These are phyloP conservation scores for Dasypus novemcinctus DNA, from an alignment of 2,113 vertebrate species.

Conservation along the genomic window DNA sequence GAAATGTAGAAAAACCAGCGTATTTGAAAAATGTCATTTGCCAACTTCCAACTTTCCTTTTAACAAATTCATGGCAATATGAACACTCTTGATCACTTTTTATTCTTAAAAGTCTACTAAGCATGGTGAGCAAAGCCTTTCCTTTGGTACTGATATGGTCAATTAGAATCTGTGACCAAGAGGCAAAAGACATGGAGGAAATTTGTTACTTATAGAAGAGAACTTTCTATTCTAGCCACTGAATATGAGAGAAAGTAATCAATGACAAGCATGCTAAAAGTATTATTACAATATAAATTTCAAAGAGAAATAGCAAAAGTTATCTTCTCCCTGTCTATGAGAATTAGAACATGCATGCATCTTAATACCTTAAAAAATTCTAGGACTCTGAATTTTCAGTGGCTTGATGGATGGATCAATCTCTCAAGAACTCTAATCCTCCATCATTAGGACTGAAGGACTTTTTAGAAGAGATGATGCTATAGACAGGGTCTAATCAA, in stretches of 20 bases:
- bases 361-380: not conserved
- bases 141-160: too few species aligned
- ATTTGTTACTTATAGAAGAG: not conserved
- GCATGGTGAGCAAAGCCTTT: too few species aligned
- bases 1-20: not conserved
- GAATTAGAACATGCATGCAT: not conserved
- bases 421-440: not conserved
- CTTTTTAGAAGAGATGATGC: not conserved
- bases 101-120: too few species aligned
- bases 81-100: too few species aligned
- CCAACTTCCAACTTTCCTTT: not conserved
- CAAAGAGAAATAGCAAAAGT: conserved; percentile 15
- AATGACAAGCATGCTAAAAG: not conserved
- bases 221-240: not conserved
- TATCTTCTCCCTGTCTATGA: not conserved
- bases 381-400: not conserved
- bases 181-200: not conserved
- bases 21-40: not conserved
- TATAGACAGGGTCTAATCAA: not conserved
- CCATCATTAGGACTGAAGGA: not conserved
- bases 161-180: not conserved
- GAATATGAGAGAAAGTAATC: not conserved
- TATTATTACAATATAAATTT: not conserved
- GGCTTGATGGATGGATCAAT: conserved; percentile 11
- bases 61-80: too few species aligned